A percentile compares a stretch with the other conserved stretches of the same genome.
Evolutionary conservation across 2,888 invertebrate genomes (phyloP).

Genomic region (Acronicta psi): DNA sequence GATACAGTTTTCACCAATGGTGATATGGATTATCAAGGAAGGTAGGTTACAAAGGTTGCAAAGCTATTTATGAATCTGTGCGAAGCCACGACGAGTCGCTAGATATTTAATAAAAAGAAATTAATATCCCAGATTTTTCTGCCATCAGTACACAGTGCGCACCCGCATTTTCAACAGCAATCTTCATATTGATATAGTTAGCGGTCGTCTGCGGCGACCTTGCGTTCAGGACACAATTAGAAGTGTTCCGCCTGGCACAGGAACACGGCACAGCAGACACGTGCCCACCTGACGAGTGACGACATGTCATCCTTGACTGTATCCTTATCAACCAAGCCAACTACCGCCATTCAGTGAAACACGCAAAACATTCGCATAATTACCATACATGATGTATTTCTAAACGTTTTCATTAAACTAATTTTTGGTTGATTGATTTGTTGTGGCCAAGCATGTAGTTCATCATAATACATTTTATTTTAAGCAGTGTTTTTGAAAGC

Average conservation of each 20-base stretch:
- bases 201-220: conserved; percentile 72
- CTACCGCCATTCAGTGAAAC: conserved; percentile 1
- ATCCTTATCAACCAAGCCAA: conserved; percentile 62
- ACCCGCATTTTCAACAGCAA: conserved; percentile 80
- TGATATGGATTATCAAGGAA: too few species aligned
- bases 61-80: too few species aligned
- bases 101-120: not conserved
- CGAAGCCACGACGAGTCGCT: too few species aligned
- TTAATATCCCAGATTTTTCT: conserved; percentile 41
- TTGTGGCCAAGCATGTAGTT: too few species aligned
- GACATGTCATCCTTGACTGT: conserved; percentile 63
- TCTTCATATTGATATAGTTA: conserved; percentile 83
- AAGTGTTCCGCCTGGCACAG: conserved; percentile 69
- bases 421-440: conserved; percentile 3
- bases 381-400: not conserved
- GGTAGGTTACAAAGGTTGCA: too few species aligned
- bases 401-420: not conserved
- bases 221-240: conserved; percentile 78
- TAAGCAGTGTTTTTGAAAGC: too few species aligned
- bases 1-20: too few species aligned
- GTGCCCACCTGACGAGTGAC: conserved; percentile 58
- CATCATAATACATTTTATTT: too few species aligned
- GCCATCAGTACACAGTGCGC: conserved; percentile 58
- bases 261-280: conserved; percentile 59
- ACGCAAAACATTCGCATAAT: conserved; percentile 15